Evolutionary conservation across 2,797 vertebrate genomes (phyloP).

Genomic region (Takifugu ocellatus): DNA sequence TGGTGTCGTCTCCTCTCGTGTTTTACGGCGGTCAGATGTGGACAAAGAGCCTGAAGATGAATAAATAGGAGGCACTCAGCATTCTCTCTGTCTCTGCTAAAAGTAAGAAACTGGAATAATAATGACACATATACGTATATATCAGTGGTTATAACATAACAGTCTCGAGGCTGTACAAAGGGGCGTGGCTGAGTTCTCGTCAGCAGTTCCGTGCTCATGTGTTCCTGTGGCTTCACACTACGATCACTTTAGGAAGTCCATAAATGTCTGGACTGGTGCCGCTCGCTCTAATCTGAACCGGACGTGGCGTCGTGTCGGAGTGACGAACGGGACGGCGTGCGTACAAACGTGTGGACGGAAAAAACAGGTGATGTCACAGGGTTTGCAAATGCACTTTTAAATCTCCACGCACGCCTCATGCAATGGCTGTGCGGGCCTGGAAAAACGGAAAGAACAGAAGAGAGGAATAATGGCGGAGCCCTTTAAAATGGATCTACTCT

Average conservation of each 20-base stretch:
- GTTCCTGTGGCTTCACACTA: slow-evolving; percentile 31
- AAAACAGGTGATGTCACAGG: slow-evolving; percentile 67
- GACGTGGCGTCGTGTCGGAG: slow-evolving; percentile 26
- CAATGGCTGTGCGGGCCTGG: slow-evolving; percentile 57
- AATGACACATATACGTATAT: slow-evolving; percentile 77
- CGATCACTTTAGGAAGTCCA: slow-evolving; percentile 39
- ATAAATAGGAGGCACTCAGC: slow-evolving; percentile 79
- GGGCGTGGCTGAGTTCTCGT: slow-evolving; percentile 68
- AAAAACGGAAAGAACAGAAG: slow-evolving; percentile 23
- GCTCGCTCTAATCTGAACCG: slow-evolving; percentile 24
- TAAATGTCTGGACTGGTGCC: slow-evolving; percentile 10
- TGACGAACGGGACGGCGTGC: slow-evolving; percentile 21
- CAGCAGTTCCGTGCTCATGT: slow-evolving; percentile 55
- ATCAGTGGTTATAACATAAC: slow-evolving; percentile 81
- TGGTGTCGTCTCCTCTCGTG: too few relatives aligned
- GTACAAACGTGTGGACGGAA: slow-evolving; percentile 47
- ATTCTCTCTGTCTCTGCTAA: slow-evolving; percentile 80
- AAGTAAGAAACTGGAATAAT: slow-evolving; percentile 77
- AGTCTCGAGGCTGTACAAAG: slow-evolving; percentile 81
- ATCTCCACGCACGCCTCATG: slow-evolving; percentile 69
- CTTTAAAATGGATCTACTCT: slow-evolving; percentile 79
- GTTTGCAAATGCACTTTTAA: slow-evolving; percentile 69
- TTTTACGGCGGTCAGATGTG: too few relatives aligned
- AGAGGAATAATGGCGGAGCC: slow-evolving; percentile 74
- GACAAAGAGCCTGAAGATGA: slow-evolving; percentile 36